These are phyloP conservation scores for Tethya wilhelma DNA, from an alignment of 37 sponge, comb jelly and placozoan species.

Conservation along the genomic window DNA sequence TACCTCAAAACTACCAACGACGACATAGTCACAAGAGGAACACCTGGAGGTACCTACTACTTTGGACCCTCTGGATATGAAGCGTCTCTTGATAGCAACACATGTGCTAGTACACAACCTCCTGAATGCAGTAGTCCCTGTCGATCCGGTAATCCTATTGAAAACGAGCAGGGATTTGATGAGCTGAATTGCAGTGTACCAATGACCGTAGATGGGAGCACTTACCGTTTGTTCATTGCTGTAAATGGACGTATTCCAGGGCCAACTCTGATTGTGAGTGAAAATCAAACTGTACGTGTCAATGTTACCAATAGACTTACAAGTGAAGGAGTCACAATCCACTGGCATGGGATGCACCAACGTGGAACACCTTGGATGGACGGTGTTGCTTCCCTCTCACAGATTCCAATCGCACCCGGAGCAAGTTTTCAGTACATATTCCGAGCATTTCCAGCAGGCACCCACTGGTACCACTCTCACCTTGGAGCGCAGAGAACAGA, in stretches of 20 bases:
- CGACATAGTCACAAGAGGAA: not conserved
- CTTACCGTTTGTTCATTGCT: conserved; percentile 30
- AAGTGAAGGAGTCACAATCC: conserved; percentile 64
- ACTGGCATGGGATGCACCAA: conserved; percentile 87
- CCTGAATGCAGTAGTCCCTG: not conserved
- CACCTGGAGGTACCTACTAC: conserved; percentile 21
- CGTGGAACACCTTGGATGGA: conserved; percentile 70
- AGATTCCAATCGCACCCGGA: conserved; percentile 55
- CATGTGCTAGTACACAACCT: not conserved
- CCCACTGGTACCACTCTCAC: conserved; percentile 88
- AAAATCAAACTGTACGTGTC: conserved; percentile 37
- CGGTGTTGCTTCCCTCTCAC: conserved; percentile 71
- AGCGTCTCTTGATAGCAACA: not conserved
- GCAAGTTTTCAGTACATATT: conserved; percentile 61
- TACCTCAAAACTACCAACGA: conserved; percentile 9
- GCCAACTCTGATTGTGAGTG: conserved; percentile 59
- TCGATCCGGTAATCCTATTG: not conserved
- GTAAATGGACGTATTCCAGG: conserved; percentile 72
- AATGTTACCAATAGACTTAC: conserved; percentile 57
- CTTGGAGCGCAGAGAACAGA: conserved; percentile 75
- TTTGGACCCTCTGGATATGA: not conserved
- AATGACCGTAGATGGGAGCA: conserved; percentile 55
- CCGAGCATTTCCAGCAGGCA: conserved; percentile 60
- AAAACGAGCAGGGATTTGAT: not conserved
- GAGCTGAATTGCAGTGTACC: conserved; percentile 27